Percentiles rank a stretch among this genome's conserved stretches.
Evolutionary conservation across 1,140 invertebrate species (phyloP).

Genomic region (Helicoverpa armigera): DNA sequence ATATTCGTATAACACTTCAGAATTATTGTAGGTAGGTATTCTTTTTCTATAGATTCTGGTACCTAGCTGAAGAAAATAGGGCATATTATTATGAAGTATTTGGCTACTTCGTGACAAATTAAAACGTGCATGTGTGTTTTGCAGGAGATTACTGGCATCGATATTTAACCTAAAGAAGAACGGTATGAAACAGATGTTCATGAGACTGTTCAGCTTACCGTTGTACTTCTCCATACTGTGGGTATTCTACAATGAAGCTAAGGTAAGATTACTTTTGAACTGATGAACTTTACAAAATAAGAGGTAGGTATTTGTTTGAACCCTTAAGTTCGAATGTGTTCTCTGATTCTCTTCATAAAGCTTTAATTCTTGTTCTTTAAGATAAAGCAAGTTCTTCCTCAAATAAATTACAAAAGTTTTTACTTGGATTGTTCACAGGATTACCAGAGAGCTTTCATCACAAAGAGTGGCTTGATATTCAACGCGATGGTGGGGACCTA

Average conservation of each 20-base stretch:
- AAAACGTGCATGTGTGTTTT: constrained; percentile 1
- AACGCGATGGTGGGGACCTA: constrained; percentile 93
- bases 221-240: constrained; percentile 92
- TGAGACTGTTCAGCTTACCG: constrained; percentile 92
- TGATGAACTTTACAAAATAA: neutral
- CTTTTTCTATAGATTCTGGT: too few relatives aligned
- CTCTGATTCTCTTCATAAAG: too few relatives aligned
- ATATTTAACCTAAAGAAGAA: constrained; percentile 92
- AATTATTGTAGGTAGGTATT: too few relatives aligned
- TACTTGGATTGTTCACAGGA: constrained; percentile 75
- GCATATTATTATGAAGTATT: too few relatives aligned
- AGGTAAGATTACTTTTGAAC: constrained; percentile 78
- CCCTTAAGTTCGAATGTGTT: neutral
- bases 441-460: constrained; percentile 91
- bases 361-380: too few relatives aligned
- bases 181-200: constrained; percentile 91
- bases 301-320: too few relatives aligned
- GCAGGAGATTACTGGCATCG: constrained; percentile 91
- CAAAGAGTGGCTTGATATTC: constrained; percentile 93
- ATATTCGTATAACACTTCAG: too few relatives aligned
- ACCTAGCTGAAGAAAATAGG: too few relatives aligned
- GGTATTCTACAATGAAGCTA: constrained; percentile 92
- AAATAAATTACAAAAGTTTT: neutral
- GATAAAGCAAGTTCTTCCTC: too few relatives aligned
- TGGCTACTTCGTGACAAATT: too few relatives aligned